Evolutionary conservation across 2,888 invertebrate genomes (phyloP).

Genomic region (Lycia hirtaria): DNA sequence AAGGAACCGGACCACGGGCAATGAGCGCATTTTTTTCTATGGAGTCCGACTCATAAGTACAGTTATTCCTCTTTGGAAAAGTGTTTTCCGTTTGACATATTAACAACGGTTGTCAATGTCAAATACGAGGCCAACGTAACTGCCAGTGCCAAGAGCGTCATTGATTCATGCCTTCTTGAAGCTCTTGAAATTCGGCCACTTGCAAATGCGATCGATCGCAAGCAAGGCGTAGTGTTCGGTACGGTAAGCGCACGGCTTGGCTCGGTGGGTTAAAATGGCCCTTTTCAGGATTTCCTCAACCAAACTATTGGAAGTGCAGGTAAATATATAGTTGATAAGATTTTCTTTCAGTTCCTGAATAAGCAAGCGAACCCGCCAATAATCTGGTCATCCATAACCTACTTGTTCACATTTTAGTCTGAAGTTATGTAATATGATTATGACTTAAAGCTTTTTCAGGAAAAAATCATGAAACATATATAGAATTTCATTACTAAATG

Average conservation of each 20-base stretch:
- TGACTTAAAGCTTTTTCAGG: constrained; percentile 58
- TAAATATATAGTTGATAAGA: constrained; percentile 54
- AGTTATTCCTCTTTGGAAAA: too few relatives aligned
- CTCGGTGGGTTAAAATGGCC: constrained; percentile 85
- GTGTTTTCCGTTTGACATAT: too few relatives aligned
- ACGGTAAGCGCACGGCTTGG: constrained; percentile 59
- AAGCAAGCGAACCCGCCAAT: neutral
- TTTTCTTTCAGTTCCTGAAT: neutral
- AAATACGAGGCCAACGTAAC: neutral
- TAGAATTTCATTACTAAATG: neutral
- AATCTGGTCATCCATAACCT: constrained; percentile 55
- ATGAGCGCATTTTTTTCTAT: too few relatives aligned
- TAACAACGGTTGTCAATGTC: neutral
- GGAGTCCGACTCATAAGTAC: too few relatives aligned
- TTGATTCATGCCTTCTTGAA: neutral
- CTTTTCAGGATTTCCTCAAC: constrained; percentile 88
- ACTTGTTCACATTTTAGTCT: constrained; percentile 54
- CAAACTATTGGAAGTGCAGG: constrained; percentile 87
- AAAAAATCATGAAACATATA: neutral
- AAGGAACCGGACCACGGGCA: too few relatives aligned
- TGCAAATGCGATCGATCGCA: constrained; percentile 73
- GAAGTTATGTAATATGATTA: constrained; percentile 68
- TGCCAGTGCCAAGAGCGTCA: neutral
- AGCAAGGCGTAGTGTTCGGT: constrained; percentile 55
- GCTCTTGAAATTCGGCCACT: constrained; percentile 38